phyloP scores from a whole-genome alignment of 2,888 invertebrate genomes.

The Acrobasis suavella region DNA sequence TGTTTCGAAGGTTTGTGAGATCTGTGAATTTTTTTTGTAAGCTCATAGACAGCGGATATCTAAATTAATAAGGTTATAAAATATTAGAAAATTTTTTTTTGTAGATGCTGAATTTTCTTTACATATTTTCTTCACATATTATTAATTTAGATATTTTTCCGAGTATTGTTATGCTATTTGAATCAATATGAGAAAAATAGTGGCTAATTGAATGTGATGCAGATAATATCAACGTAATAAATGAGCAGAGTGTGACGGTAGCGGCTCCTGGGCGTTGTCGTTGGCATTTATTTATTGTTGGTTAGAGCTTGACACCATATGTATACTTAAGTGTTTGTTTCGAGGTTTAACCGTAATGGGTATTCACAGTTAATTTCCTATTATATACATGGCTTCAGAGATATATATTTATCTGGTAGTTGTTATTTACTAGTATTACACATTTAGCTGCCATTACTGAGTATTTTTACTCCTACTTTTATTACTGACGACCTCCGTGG shows the following conservation, averaged over 20 bases:
- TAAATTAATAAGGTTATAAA: too few relatives aligned
- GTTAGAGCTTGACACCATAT: slow-evolving; percentile 4
- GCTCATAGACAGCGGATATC: too few relatives aligned
- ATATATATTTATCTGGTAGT: not conserved
- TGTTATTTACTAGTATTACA: not conserved
- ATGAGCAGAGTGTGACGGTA: not conserved
- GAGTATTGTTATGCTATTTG: too few relatives aligned
- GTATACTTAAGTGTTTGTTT: slow-evolving; percentile 3
- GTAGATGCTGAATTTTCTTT: too few relatives aligned
- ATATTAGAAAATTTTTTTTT: too few relatives aligned
- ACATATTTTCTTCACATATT: too few relatives aligned
- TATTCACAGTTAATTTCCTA: slow-evolving; percentile 14
- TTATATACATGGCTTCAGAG: not conserved
- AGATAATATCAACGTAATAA: too few relatives aligned
- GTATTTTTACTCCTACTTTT: too few relatives aligned
- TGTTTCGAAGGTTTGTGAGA: too few relatives aligned
- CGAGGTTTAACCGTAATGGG: slow-evolving; percentile 10
- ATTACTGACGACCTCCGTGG: too few relatives aligned
- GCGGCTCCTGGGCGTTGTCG: not conserved
- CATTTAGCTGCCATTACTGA: not conserved
- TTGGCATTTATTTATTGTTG: not conserved
- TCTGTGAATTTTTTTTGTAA: too few relatives aligned
- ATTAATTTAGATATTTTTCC: too few relatives aligned
- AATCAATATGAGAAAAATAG: not conserved
- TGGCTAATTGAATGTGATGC: not conserved